A percentile compares a stretch with the other conserved stretches of the same genome.
These are phyloP conservation scores for Archips crataeganus DNA, from an alignment of 2,888 invertebrate genomes.

Conservation along the genomic window DNA sequence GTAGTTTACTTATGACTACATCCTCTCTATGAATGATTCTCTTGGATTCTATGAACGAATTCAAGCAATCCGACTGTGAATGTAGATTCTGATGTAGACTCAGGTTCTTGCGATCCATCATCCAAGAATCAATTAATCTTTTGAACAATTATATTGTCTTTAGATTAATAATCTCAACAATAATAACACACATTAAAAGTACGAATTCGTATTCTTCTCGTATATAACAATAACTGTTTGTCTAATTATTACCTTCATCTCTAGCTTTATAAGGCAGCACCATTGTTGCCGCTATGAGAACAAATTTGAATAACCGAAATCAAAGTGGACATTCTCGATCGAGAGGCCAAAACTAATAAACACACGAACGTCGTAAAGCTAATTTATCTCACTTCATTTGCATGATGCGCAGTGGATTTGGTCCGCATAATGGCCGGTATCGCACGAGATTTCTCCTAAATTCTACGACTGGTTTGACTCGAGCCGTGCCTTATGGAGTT, in stretches of 20 bases:
- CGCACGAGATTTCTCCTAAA: conserved; percentile 58
- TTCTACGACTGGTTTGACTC: conserved; percentile 58
- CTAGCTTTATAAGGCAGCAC: neutral
- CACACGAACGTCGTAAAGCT: conserved; percentile 40
- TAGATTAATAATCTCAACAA: conserved; percentile 17
- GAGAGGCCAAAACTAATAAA: conserved; percentile 30
- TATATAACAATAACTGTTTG: conserved; percentile 27
- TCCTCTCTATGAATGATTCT: too few species aligned
- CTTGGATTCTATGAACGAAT: neutral
- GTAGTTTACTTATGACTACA: neutral
- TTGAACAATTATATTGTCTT: conserved; percentile 27
- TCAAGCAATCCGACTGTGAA: neutral
- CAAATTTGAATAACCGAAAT: conserved; percentile 34
- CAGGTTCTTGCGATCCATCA: conserved; percentile 21
- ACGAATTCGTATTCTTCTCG: conserved; percentile 5
- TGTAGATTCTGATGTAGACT: neutral
- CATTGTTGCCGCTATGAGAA: conserved; percentile 33
- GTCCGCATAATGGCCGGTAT: conserved; percentile 28
- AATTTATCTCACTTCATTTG: conserved; percentile 41
- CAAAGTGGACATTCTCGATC: conserved; percentile 15
- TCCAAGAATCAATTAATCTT: conserved; percentile 11
- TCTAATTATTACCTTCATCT: conserved; percentile 33
- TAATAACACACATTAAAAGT: conserved; percentile 26
- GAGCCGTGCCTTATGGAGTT: conserved; percentile 57
- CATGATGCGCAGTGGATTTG: conserved; percentile 41